These are phyloP conservation scores for Erpornis zantholeuca DNA, from an alignment of 2,113 vertebrate genomes.

Conservation along the genomic window DNA sequence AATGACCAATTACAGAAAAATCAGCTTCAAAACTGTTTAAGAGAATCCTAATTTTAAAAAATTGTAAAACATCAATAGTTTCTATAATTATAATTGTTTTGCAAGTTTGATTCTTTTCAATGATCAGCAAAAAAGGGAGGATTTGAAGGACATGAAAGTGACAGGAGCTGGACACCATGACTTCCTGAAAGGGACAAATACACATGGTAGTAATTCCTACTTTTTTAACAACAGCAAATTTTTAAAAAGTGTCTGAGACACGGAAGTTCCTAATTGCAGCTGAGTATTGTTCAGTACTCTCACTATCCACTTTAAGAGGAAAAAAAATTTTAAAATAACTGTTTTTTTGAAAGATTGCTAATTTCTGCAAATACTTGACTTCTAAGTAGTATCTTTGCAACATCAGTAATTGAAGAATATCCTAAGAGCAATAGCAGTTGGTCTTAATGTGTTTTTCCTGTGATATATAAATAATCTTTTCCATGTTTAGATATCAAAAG, in stretches of 20 bases:
- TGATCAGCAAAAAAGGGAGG: neutral
- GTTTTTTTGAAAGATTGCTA: neutral
- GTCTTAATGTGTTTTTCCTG: neutral
- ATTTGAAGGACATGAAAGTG: neutral
- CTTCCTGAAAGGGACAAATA: neutral
- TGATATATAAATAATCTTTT: neutral
- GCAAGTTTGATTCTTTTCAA: neutral
- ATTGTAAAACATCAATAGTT: fast-evolving
- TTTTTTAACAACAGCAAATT: neutral
- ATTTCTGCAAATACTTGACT: neutral
- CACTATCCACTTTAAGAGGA: neutral
- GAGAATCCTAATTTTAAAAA: neutral
- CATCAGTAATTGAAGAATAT: neutral
- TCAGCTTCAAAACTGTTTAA: neutral
- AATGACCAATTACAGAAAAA: neutral
- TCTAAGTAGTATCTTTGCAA: neutral
- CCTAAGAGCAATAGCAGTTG: neutral
- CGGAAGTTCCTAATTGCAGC: neutral
- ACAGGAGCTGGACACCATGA: neutral
- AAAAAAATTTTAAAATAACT: neutral
- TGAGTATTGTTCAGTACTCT: neutral
- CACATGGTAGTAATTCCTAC: neutral
- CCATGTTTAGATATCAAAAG: neutral
- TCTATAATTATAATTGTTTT: neutral
- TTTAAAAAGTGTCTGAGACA: neutral